A percentile compares a stretch with the other conserved stretches of the same genome.
Conservation (phyloP, 2,113 vertebrate species). For the Raja brachyura region DNA sequence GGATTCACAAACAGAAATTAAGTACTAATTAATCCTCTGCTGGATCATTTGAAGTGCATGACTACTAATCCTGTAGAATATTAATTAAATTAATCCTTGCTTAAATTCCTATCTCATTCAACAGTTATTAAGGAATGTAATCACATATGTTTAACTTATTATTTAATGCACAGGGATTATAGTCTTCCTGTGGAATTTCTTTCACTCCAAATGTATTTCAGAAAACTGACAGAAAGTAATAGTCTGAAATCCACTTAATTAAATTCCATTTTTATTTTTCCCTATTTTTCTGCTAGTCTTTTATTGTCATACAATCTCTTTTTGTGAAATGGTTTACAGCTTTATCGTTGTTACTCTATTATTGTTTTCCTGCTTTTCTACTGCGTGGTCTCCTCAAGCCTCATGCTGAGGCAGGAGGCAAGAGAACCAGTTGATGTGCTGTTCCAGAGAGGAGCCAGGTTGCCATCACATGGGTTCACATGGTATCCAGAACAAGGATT, state of each 20-base stretch:
- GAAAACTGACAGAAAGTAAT: background rate
- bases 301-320: background rate
- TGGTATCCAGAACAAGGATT: no score
- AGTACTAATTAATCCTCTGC: background rate
- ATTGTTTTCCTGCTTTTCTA: background rate
- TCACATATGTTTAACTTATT: background rate
- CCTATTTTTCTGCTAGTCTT: background rate
- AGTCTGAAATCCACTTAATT: background rate
- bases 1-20: background rate
- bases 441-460: background rate
- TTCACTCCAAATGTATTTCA: background rate
- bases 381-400: background rate
- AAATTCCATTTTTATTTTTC: background rate
- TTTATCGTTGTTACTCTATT: background rate
- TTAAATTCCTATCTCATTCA: background rate
- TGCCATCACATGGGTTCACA: no score
- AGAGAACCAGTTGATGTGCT: background rate
- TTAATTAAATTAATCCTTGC: conserved; percentile 35
- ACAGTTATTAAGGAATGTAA: background rate
- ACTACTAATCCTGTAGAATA: background rate
- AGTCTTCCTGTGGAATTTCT: background rate
- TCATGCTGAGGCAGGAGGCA: background rate
- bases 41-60: conserved; percentile 29
- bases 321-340: background rate
- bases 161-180: background rate